A percentile compares a stretch with the other conserved stretches of the same genome.
phyloP scores from a whole-genome alignment of 2,888 invertebrate species.

The Aphrophora alni region DNA sequence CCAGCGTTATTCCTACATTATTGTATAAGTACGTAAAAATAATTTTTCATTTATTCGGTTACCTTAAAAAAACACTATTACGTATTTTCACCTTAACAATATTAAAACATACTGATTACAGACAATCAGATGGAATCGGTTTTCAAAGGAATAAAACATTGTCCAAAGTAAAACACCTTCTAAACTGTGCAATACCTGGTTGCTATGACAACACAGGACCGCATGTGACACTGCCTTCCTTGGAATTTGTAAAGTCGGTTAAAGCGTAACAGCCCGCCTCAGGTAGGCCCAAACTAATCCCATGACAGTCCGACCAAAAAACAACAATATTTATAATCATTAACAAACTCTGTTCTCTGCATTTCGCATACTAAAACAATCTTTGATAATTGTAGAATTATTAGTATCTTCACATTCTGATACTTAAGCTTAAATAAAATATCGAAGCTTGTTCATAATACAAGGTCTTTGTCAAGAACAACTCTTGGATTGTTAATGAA shows the following conservation, averaged over 20 bases:
- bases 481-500: too few relatives aligned
- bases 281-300: neutral
- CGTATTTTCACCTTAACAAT: too few relatives aligned
- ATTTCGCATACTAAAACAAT: neutral
- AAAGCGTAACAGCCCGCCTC: slow-evolving; percentile 24
- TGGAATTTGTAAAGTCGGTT: slow-evolving; percentile 27
- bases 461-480: too few relatives aligned
- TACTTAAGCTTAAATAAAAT: too few relatives aligned
- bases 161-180: too few relatives aligned
- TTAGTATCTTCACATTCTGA: too few relatives aligned
- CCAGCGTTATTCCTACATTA: too few relatives aligned
- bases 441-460: too few relatives aligned
- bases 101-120: too few relatives aligned
- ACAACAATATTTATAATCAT: slow-evolving; percentile 1
- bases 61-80: neutral
- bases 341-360: neutral
- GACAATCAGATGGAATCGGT: too few relatives aligned
- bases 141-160: too few relatives aligned
- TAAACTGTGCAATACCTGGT: neutral
- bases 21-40: too few relatives aligned
- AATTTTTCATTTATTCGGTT: neutral
- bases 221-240: slow-evolving; percentile 23
- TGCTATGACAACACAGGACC: neutral
- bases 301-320: neutral
- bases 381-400: neutral